Evolutionary conservation across 2,888 invertebrate species (phyloP).

Genomic region (Leptothorax acervorum): DNA sequence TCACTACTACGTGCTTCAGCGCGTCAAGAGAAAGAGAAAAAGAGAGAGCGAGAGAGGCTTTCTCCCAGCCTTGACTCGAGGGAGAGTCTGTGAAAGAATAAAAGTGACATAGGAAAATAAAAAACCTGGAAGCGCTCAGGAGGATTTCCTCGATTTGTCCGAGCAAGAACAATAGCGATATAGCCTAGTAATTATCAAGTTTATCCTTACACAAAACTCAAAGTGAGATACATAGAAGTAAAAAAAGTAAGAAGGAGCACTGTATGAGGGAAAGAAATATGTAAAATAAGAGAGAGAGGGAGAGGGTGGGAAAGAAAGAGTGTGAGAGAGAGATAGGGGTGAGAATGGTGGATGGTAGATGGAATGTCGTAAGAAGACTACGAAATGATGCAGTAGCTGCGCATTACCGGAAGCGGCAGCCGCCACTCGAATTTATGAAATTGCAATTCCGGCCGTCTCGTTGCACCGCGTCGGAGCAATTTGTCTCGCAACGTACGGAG

Average conservation of each 20-base stretch:
- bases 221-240: conserved; percentile 21
- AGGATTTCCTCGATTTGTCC: conserved; percentile 19
- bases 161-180: neutral
- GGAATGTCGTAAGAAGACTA: conserved; percentile 46
- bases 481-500: conserved; percentile 69
- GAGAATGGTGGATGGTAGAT: conserved; percentile 36
- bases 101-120: conserved; percentile 34
- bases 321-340: neutral
- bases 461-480: conserved; percentile 72
- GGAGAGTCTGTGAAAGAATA: conserved; percentile 27
- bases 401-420: conserved; percentile 61
- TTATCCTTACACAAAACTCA: conserved; percentile 5
- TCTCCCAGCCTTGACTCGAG: conserved; percentile 7
- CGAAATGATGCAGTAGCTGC: conserved; percentile 54
- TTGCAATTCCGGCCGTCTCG: conserved; percentile 76
- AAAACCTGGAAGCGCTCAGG: neutral
- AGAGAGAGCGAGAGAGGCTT: conserved; percentile 24
- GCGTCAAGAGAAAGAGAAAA: neutral
- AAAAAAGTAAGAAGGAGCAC: neutral
- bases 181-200: conserved; percentile 58
- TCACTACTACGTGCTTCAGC: conserved; percentile 13
- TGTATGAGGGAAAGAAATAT: neutral
- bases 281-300: neutral
- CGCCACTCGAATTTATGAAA: conserved; percentile 80
- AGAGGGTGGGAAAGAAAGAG: neutral